phyloP scores from a whole-genome alignment of 2,888 invertebrate species.

The Nymphalis c-album region DNA sequence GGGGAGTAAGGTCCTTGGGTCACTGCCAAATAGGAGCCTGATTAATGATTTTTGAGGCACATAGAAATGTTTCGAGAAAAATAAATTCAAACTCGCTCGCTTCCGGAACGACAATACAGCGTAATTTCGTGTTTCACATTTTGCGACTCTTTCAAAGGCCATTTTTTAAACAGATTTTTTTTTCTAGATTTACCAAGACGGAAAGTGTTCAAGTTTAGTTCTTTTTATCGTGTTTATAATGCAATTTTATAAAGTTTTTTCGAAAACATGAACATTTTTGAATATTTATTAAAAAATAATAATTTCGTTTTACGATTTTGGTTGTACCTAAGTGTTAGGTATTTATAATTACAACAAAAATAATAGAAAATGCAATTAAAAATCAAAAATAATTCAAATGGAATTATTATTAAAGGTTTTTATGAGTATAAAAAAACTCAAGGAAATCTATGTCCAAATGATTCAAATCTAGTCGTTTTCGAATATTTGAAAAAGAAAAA shows the following conservation, averaged over 20 bases:
- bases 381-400: too few relatives aligned
- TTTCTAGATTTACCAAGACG: conserved; percentile 10
- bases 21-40: conserved; percentile 78
- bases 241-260: neutral
- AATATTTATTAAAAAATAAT: too few relatives aligned
- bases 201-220: neutral
- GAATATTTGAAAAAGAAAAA: too few relatives aligned
- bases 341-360: too few relatives aligned
- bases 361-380: too few relatives aligned
- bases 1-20: conserved; percentile 74
- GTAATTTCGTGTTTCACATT: conserved; percentile 32
- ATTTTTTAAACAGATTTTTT: conserved; percentile 23
- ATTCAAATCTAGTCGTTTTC: too few relatives aligned
- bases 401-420: too few relatives aligned
- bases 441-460: too few relatives aligned
- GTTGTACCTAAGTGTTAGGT: too few relatives aligned
- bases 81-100: conserved; percentile 34
- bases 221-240: neutral
- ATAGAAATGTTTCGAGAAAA: conserved; percentile 56
- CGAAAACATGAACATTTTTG: neutral
- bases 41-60: conserved; percentile 76
- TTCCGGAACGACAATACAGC: conserved; percentile 29
- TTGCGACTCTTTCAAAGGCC: conserved; percentile 22
- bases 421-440: too few relatives aligned
- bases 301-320: too few relatives aligned